These are phyloP conservation scores for Doryteuthis pealeii DNA, from an alignment of 1,140 invertebrate genomes.

Conservation along the genomic window DNA sequence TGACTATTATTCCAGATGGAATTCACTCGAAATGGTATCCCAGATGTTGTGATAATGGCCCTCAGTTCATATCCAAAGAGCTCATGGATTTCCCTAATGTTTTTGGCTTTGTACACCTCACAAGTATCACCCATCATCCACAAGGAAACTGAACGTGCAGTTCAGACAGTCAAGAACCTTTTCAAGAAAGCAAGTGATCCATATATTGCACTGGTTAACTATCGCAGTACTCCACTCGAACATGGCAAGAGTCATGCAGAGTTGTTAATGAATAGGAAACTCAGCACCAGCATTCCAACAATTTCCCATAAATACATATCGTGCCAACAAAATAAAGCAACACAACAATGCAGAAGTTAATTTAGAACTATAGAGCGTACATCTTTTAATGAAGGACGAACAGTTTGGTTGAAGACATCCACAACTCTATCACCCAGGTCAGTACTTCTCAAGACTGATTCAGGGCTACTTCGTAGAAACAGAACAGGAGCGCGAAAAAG, in stretches of 20 bases:
- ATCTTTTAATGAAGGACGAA: background rate
- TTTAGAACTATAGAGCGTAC: background rate
- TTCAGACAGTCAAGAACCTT: slow-evolving; percentile 32
- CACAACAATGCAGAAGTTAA: background rate
- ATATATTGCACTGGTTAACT: background rate
- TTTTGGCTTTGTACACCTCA: slow-evolving; percentile 56
- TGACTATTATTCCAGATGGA: no score
- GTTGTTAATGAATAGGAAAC: slow-evolving; percentile 1
- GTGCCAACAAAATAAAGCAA: background rate
- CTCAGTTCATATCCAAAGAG: slow-evolving; percentile 50
- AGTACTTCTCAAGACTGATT: background rate
- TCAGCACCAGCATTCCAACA: background rate
- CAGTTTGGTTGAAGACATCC: background rate
- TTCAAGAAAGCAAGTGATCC: slow-evolving; percentile 29
- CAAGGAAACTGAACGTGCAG: slow-evolving; percentile 33
- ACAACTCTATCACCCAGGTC: background rate
- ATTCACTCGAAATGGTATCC: slow-evolving; percentile 33
- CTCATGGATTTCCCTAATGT: slow-evolving; percentile 56
- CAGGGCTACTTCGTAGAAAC: background rate
- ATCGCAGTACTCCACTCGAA: background rate
- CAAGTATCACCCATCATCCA: slow-evolving; percentile 47
- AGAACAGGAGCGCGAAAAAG: no score
- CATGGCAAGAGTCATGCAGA: background rate
- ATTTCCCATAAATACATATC: background rate
- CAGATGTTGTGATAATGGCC: slow-evolving; percentile 54